Evolutionary conservation across 2,797 vertebrate species (phyloP), one percentile per base, ranked within the genome.

Genomic region (Protonibea diacanthus): DNA sequence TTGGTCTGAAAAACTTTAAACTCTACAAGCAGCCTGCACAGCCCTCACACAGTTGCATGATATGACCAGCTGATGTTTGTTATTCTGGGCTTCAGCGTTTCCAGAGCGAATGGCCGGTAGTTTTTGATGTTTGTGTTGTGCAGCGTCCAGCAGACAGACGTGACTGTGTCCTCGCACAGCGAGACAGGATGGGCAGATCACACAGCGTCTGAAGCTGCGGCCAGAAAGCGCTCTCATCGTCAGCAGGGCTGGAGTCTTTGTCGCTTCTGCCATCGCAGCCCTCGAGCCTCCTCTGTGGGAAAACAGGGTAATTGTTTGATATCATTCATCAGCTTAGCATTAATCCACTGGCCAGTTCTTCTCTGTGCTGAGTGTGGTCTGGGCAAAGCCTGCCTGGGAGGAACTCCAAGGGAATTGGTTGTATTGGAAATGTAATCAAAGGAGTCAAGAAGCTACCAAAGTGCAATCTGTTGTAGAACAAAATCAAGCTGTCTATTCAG

Each of bases 141-240:
- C 33, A 1, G 59, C 21, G 49, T 85, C 86, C 71, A 0, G 68
- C 75, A 67, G 60, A 89, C 74, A 74, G 80, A 71, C 73, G 27
- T 20, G 74, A 65, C 63, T 84, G 65, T 81, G 84, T 88, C 84
- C 65, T 71, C 33, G 1, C 75, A 67, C 81, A 60, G 65, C 12
- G 7, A 68, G 42, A 70, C 80, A 80, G 86, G 84, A 87, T 62
- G 80, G 84, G 81, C 70, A 78, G 81, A 88, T 85, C 86, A 83
- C 78, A 86, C 65, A 0, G 20, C 5, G 64, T 85, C 82, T 89
- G 86, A 84, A 80, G 76, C 59, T 9, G 38, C 12, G 65, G 85
- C 83, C 87, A 90, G 76, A 76, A 71, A 84, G 77, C 13, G 42
- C 55, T 62, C 42, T 76, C 64, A 67, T 73, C 3, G 67, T 81